Conservation (phyloP, 1,140 invertebrate genomes). For the Mizuhopecten yessoensis region DNA sequence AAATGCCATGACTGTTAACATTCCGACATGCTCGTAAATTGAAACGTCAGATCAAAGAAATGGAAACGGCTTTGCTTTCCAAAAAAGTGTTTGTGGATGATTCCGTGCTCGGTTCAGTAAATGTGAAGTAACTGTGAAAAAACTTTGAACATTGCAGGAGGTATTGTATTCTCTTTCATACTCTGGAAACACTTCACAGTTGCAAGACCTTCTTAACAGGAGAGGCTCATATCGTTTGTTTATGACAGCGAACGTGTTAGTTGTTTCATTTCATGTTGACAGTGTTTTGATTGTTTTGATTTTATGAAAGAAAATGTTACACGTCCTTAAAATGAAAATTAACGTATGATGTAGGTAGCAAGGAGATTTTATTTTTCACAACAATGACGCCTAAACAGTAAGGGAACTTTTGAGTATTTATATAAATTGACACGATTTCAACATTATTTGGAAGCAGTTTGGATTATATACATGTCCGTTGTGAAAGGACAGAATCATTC, state of each 20-base stretch:
- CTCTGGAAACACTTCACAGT: neutral
- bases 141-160: neutral
- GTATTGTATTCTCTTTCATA: neutral
- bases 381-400: too few relatives aligned
- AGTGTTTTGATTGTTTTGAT: neutral
- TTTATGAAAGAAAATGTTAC: too few relatives aligned
- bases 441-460: too few relatives aligned
- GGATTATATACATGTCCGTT: too few relatives aligned
- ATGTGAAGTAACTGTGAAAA: neutral
- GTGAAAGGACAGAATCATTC: too few relatives aligned
- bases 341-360: too few relatives aligned
- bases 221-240: neutral
- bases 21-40: neutral
- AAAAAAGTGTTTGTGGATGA: neutral
- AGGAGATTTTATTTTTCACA: too few relatives aligned
- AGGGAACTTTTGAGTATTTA: too few relatives aligned
- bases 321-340: too few relatives aligned
- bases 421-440: too few relatives aligned
- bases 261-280: neutral
- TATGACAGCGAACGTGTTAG: neutral
- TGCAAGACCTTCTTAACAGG: neutral
- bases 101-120: neutral
- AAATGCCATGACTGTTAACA: neutral
- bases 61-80: neutral
- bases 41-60: neutral